These are phyloP conservation scores for Pogona vitticeps DNA, from an alignment of 2,113 vertebrate genomes.

Conservation along the genomic window DNA sequence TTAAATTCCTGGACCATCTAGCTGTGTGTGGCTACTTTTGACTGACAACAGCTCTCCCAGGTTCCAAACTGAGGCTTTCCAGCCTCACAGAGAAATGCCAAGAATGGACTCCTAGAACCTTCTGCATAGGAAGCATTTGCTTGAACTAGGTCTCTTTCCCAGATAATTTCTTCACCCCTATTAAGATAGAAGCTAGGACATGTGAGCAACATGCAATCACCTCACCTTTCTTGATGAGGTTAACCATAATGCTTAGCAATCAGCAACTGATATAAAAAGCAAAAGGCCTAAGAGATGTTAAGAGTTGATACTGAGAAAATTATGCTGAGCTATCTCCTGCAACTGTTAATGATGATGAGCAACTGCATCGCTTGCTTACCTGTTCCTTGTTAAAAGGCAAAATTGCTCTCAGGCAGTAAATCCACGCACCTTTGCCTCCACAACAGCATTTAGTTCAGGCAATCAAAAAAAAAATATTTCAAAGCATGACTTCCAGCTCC, in stretches of 20 bases:
- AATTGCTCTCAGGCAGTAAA: neutral
- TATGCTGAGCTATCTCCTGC: neutral
- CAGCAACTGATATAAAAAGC: no score
- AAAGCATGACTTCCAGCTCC: no score
- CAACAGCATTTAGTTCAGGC: neutral
- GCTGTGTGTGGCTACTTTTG: neutral
- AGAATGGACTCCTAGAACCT: neutral
- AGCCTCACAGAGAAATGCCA: neutral
- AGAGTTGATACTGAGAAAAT: neutral
- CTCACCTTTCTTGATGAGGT: neutral
- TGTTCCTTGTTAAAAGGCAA: neutral
- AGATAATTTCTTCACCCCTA: neutral
- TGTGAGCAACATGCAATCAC: neutral
- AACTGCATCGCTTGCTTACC: neutral
- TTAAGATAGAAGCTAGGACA: neutral
- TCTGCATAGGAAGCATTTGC: neutral
- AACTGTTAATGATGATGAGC: neutral
- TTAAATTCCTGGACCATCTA: neutral
- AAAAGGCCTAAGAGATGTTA: neutral
- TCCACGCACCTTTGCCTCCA: neutral
- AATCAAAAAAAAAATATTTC: no score
- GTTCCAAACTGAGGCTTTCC: neutral
- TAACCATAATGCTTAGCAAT: neutral
- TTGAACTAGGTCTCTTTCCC: neutral
- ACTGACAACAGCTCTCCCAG: neutral